Base-by-base conservation (phyloP, 1,140 invertebrate genomes). In the Orussus abietinus region DNA sequence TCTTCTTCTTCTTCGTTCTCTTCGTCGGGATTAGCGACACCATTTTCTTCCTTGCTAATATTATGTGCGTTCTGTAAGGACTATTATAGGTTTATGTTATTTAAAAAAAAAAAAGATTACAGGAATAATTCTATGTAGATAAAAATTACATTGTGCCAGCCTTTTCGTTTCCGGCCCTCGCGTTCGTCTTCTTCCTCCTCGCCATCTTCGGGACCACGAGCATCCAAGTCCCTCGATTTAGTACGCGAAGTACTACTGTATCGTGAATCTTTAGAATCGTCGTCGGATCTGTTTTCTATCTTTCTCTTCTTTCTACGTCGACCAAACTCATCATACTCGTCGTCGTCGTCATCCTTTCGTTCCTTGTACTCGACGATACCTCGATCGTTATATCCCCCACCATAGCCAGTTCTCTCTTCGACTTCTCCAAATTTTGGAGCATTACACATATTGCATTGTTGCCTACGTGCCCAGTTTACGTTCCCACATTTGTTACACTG, bases 401-500 rank as follows among this genome's bases (percentile, higher is more conserved):
- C 87, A 50, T 89, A 89, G 13, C 87, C 87, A 45, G 81, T 83
- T 43, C 86, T 74, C 39, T 84, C 84, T 68, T 90, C 87, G 31
- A 93, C 83, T 72, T 96, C 92, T 2, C 88, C 88, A 70, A 92
- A 92, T 74, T 98, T 98, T 2, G 95, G 93, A 2, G 95, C 90
- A 77, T 98, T 98, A 72, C 97, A 99, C 78, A 99, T 91, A 70
- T 99, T 99, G 69, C 97, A 99, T 35, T 90, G 92, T 56, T 88
- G 86, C 30, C 97, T 78, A 42, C 96, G 78, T 9, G 96, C 96
- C 97, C 97, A 99, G 68, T 99, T 99, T 2, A 99, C 96, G 73
- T 99, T 99, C 1, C 93, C 95, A 76, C 96, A 99, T 69, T 97
- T 97, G 70, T 89, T 94, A 69, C 97, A 99, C 64, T 97, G 92